These are phyloP conservation scores for Labeo rohita DNA, from an alignment of 2,113 vertebrate species.

Conservation along the genomic window DNA sequence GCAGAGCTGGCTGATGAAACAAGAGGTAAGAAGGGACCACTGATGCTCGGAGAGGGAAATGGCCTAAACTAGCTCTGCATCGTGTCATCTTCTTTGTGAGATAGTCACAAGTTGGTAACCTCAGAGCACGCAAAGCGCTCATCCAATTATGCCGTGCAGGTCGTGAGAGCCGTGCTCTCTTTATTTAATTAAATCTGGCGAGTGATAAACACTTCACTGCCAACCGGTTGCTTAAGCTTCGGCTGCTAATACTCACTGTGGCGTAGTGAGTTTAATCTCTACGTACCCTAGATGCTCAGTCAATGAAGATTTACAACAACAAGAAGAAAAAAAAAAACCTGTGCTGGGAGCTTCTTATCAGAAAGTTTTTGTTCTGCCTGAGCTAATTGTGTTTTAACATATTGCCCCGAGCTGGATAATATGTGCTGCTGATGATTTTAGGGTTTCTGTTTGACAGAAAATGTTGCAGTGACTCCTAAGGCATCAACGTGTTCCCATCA, in stretches of 20 bases:
- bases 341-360: slow-evolving; percentile 14
- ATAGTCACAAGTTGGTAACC: slow-evolving; percentile 48
- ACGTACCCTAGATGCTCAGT: slow-evolving; percentile 32
- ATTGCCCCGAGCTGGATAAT: slow-evolving; percentile 3
- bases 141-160: slow-evolving; percentile 24
- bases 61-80: slow-evolving; percentile 32
- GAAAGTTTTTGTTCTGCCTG: slow-evolving; percentile 28
- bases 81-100: slow-evolving; percentile 38
- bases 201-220: slow-evolving; percentile 44
- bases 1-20: slow-evolving; percentile 60
- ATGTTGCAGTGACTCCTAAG: background rate
- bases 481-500: background rate
- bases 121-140: slow-evolving; percentile 23
- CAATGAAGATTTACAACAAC: slow-evolving; percentile 42
- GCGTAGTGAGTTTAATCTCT: slow-evolving; percentile 47
- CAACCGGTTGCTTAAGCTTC: slow-evolving; percentile 32
- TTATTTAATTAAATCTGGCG: slow-evolving; percentile 42
- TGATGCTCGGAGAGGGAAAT: slow-evolving; percentile 50
- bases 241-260: slow-evolving; percentile 43
- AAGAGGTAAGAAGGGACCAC: slow-evolving; percentile 55
- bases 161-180: background rate
- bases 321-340: background rate
- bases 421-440: slow-evolving; percentile 8
- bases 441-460: slow-evolving; percentile 14
- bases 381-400: slow-evolving; percentile 35